phyloP scores from a whole-genome alignment of 2,113 vertebrate genomes.

The Pseudorhombus dupliciocellatus region DNA sequence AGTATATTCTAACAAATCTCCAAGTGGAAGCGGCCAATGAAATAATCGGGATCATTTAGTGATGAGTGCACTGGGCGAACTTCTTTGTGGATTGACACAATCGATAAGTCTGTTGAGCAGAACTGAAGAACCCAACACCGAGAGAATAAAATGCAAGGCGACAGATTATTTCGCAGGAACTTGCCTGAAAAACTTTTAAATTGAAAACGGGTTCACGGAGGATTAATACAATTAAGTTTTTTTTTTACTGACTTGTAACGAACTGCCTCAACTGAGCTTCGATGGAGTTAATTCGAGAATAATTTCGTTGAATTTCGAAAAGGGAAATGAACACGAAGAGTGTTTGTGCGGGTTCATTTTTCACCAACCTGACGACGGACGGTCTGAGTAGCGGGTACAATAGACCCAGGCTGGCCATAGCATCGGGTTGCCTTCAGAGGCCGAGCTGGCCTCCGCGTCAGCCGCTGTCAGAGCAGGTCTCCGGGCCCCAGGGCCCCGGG shows the following conservation, averaged over 20 bases:
- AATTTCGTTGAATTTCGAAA: not conserved
- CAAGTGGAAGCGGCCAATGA: too few species aligned
- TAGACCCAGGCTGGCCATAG: slow-evolving; percentile 99
- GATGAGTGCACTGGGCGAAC: slow-evolving; percentile 18
- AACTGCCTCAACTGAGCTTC: not conserved
- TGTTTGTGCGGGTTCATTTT: not conserved
- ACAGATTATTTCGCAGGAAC: not conserved
- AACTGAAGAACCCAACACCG: not conserved
- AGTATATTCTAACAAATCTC: not conserved
- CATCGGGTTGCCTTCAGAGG: slow-evolving; percentile 83
- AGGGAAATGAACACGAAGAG: not conserved
- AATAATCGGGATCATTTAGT: not conserved
- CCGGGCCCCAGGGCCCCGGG: slow-evolving; percentile 69
- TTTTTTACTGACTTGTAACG: not conserved
- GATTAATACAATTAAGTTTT: not conserved
- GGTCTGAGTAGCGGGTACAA: slow-evolving; percentile 96
- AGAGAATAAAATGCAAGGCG: not conserved
- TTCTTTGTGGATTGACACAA: slow-evolving; percentile 30
- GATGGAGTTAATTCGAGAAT: not conserved
- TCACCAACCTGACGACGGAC: slow-evolving; percentile 93
- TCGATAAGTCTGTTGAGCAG: slow-evolving; percentile 8
- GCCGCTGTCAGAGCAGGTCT: slow-evolving; percentile 69
- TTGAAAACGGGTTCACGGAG: not conserved
- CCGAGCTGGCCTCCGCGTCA: slow-evolving; percentile 79
- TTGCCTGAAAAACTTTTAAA: not conserved